A percentile compares a stretch with the other conserved stretches of the same genome.
Conservation (phyloP, 2,888 invertebrate genomes). For the Tipula confusa region DNA sequence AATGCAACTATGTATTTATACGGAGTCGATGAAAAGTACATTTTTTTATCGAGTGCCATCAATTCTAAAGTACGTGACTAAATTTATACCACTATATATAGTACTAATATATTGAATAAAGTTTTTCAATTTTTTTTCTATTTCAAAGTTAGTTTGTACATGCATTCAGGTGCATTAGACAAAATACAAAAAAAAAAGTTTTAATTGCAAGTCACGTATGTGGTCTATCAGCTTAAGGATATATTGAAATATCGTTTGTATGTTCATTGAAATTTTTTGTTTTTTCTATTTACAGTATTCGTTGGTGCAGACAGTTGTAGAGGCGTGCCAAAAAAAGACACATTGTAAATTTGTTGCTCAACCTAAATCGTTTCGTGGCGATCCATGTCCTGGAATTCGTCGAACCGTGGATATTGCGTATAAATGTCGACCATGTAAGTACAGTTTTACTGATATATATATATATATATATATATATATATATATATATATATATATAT, state of each 20-base stretch:
- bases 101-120: background rate
- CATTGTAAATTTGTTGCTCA: conserved; percentile 88
- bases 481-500: no score
- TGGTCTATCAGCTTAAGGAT: background rate
- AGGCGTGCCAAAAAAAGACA: conserved; percentile 88
- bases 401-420: conserved; percentile 95
- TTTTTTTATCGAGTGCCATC: background rate
- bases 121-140: background rate
- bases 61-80: background rate
- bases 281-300: conserved; percentile 61
- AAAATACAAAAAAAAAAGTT: background rate
- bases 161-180: background rate
- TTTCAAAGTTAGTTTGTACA: background rate
- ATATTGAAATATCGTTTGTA: background rate
- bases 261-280: conserved; percentile 32
- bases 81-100: background rate
- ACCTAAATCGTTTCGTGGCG: conserved; percentile 80
- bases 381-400: conserved; percentile 86
- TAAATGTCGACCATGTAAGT: conserved; percentile 96
- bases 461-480: no score
- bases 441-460: conserved; percentile 30
- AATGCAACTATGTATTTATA: no score
- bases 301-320: conserved; percentile 89
- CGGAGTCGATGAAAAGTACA: background rate
- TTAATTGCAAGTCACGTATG: conserved; percentile 7